Base-by-base conservation (phyloP, 2,888 invertebrate genomes). In the Conops quadrifasciatus region DNA sequence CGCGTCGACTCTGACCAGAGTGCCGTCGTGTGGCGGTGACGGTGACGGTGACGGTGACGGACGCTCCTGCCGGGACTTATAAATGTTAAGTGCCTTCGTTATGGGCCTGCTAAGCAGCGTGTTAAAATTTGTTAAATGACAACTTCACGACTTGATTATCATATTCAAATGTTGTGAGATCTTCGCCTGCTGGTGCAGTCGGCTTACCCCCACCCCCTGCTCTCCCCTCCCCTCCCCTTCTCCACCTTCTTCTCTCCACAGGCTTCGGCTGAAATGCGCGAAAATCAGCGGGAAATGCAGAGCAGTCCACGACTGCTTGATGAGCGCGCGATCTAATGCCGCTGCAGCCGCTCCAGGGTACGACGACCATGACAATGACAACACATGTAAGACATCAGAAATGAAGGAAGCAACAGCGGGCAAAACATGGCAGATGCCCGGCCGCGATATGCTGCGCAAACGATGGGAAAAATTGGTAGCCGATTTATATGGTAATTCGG, bases 101-200 rank as follows among this genome's bases (percentile, higher is more conserved):
- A 76, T 76, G 74, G 74, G 74, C 75, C 72, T 76, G 75, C 75
- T 76, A 77, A 77, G 77, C 75, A 77, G 76, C 78, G 78, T 78
- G 78, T 78, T 78, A 78, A 78, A 78, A 78, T 78, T 78, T 78
- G 78, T 78, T 76, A 77, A 77, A 78, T 78, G 78, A 78, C 78
- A 78, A 77, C 78, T 78, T 78, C 78, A 78, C 78, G 78, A 78
- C 76, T 75, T 73, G 78, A 78, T 78, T 78, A 78, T 78, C 78
- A 78, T 78, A 78, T 78, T 77, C 76, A 77, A 77, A 78, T 78
- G 72, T 73, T 21, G 13, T 16, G 49, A n/a, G 71, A n/a, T 43
- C 13, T 65, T 36, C 36, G 4, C 9, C 9, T 36, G 36, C 36
- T 9, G 1, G 36, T 0, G 30, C 5, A 16, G 36, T 4, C 28